These are phyloP conservation scores for Strigamia transsilvanica DNA, from an alignment of 2,888 invertebrate species.

Conservation along the genomic window DNA sequence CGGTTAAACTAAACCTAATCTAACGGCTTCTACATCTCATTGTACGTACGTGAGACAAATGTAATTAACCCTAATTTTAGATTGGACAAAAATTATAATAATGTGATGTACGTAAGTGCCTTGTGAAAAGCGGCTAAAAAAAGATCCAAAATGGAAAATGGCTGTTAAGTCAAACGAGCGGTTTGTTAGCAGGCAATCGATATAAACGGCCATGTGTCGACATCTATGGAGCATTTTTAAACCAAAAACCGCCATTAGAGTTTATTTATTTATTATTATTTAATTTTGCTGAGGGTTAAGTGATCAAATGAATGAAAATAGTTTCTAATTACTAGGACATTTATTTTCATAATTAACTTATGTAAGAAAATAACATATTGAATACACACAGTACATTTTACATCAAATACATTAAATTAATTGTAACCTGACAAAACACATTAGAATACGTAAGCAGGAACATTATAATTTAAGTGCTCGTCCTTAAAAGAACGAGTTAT, in stretches of 20 bases:
- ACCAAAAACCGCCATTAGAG: no score
- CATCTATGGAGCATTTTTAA: neutral
- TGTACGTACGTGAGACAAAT: neutral
- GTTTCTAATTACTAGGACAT: constrained; percentile 13
- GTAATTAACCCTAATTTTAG: constrained; percentile 8
- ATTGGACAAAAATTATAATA: neutral
- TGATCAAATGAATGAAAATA: neutral
- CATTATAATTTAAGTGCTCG: constrained; percentile 39
- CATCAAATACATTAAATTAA: constrained; percentile 29
- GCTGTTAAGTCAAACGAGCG: neutral
- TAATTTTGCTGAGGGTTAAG: neutral
- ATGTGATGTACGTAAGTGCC: neutral
- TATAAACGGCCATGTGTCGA: neutral
- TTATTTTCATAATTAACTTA: constrained; percentile 23
- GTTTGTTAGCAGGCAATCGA: neutral
- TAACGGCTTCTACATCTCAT: constrained; percentile 13
- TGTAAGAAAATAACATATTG: constrained; percentile 36
- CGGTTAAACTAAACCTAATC: constrained; percentile 5
- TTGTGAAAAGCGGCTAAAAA: neutral
- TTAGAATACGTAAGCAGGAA: constrained; percentile 26
- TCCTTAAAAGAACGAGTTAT: constrained; percentile 13
- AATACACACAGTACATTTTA: constrained; percentile 9
- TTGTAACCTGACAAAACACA: constrained; percentile 31
- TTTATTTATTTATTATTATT: no score
- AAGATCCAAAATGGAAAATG: neutral